Percentiles rank a stretch among this genome's conserved stretches.
These are phyloP conservation scores for Sipha maydis DNA, from an alignment of 2,888 invertebrate species.

Conservation along the genomic window DNA sequence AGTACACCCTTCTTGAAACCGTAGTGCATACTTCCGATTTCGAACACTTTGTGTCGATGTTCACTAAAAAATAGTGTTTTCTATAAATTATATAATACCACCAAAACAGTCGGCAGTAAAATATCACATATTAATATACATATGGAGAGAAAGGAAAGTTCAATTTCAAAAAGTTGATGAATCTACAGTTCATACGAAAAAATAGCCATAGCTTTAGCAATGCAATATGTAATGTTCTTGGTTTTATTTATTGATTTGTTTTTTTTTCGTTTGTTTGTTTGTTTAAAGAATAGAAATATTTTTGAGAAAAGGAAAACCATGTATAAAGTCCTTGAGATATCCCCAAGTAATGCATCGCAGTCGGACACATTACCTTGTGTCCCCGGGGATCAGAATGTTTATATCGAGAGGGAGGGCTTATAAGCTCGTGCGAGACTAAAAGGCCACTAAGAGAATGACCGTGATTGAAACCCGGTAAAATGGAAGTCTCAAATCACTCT, in stretches of 20 bases:
- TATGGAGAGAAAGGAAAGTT: neutral
- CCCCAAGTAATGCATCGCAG: neutral
- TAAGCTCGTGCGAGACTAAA: constrained; percentile 3
- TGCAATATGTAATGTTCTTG: neutral
- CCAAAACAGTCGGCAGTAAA: neutral
- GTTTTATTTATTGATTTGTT: neutral
- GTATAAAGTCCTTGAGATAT: neutral
- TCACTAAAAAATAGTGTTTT: too few relatives aligned
- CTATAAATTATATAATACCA: too few relatives aligned
- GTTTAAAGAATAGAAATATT: constrained; percentile 18
- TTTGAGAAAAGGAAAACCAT: neutral
- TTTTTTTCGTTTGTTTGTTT: neutral
- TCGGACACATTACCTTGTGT: constrained; percentile 18
- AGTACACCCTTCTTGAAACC: too few relatives aligned
- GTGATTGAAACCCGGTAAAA: constrained; percentile 36
- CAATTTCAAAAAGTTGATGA: constrained; percentile 2
- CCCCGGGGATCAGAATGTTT: constrained; percentile 12
- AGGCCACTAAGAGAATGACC: neutral
- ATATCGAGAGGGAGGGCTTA: neutral
- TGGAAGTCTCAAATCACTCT: constrained; percentile 1
- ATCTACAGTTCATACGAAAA: neutral
- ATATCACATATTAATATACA: neutral
- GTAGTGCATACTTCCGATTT: too few relatives aligned
- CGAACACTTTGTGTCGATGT: too few relatives aligned
- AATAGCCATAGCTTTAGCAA: neutral